These are phyloP conservation scores for Phortica variegata DNA, from an alignment of 1,140 invertebrate genomes.

Conservation along the genomic window DNA sequence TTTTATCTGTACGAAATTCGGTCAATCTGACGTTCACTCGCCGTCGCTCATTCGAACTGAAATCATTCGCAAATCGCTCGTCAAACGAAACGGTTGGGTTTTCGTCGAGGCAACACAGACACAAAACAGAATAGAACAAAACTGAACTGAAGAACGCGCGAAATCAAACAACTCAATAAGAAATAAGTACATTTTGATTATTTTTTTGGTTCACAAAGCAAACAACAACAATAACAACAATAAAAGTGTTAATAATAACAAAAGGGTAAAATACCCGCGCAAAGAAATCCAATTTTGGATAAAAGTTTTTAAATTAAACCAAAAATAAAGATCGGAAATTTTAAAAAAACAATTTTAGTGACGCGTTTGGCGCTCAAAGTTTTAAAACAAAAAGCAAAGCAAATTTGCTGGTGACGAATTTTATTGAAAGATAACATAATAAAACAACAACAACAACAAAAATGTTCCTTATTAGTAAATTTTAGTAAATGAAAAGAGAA, in stretches of 20 bases:
- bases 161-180: constrained; percentile 19
- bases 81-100: constrained; percentile 49
- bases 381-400: constrained; percentile 23
- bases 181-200: too few species aligned
- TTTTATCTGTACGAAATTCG: too few species aligned
- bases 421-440: constrained; percentile 16
- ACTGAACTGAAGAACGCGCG: constrained; percentile 19
- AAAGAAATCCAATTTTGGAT: too few species aligned
- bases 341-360: constrained; percentile 13
- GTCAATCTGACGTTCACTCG: not conserved
- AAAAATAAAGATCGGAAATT: constrained; percentile 16
- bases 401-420: constrained; percentile 8
- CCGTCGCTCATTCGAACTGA: constrained; percentile 30
- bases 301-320: too few species aligned
- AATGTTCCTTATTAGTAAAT: constrained; percentile 56
- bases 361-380: constrained; percentile 22
- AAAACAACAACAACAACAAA: constrained; percentile 19
- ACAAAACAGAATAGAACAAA: constrained; percentile 24
- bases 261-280: not conserved
- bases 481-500: constrained; percentile 28
- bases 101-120: constrained; percentile 1
- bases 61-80: constrained; percentile 57
- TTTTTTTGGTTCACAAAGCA: too few species aligned
- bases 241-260: not conserved
- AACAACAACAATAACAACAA: too few species aligned